These are phyloP conservation scores for Holacanthus passer DNA, from an alignment of 2,113 vertebrate genomes.

Conservation along the genomic window DNA sequence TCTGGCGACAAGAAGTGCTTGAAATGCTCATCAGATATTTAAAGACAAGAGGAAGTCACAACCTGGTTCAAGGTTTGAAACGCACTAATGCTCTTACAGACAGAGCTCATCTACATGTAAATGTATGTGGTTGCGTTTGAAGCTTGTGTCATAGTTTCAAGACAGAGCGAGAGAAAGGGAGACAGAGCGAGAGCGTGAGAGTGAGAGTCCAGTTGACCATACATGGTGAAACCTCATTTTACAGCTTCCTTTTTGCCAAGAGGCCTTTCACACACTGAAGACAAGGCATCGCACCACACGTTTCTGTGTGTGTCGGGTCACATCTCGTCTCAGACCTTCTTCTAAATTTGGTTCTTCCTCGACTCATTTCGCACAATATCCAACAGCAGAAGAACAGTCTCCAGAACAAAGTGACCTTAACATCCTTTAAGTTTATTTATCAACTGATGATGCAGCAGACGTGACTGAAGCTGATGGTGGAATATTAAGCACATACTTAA, in stretches of 20 bases:
- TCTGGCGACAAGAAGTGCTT: too few relatives aligned
- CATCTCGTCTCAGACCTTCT: slow-evolving; percentile 12
- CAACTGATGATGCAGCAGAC: neutral
- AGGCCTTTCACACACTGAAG: slow-evolving; percentile 17
- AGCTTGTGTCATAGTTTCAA: slow-evolving; percentile 22
- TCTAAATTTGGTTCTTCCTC: slow-evolving; percentile 27
- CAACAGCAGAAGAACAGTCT: neutral
- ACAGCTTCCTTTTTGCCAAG: slow-evolving; percentile 31
- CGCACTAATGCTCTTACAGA: neutral
- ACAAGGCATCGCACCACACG: slow-evolving; percentile 8
- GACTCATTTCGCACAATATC: neutral
- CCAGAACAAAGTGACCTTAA: neutral
- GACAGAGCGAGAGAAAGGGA: slow-evolving; percentile 24
- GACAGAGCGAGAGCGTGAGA: slow-evolving; percentile 22
- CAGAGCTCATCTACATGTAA: too few relatives aligned
- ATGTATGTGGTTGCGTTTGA: slow-evolving; percentile 15
- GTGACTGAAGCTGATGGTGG: neutral
- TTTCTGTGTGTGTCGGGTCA: neutral
- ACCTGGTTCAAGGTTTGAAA: neutral
- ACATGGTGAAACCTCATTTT: slow-evolving; percentile 65
- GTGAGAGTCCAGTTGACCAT: slow-evolving; percentile 52
- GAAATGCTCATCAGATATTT: too few relatives aligned
- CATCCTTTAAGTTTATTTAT: neutral
- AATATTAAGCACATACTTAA: too few relatives aligned
- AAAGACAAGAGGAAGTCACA: too few relatives aligned